Evolutionary conservation across 1,140 invertebrate genomes (phyloP).

Genomic region (Ganaspis sp.): DNA sequence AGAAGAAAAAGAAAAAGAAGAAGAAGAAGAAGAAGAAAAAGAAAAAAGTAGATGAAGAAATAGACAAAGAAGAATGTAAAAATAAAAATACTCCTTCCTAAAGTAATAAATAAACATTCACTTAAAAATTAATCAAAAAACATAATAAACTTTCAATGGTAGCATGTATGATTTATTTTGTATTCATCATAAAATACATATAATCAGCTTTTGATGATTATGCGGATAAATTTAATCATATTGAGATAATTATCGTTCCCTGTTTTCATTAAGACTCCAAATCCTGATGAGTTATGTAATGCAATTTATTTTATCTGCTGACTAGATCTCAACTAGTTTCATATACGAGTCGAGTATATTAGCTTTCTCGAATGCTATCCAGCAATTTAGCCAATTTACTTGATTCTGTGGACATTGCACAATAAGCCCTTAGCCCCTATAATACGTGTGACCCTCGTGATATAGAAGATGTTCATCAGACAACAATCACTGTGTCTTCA

Average conservation of each 20-base stretch:
- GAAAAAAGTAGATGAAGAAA: too few species aligned
- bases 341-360: not conserved
- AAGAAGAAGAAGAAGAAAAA: too few species aligned
- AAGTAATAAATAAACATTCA: too few species aligned
- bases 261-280: not conserved
- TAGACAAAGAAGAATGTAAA: too few species aligned
- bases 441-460: not conserved
- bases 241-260: not conserved
- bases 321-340: not conserved
- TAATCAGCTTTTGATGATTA: not conserved
- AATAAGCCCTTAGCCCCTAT: constrained; percentile 48
- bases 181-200: too few species aligned
- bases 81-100: too few species aligned
- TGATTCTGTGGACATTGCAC: constrained; percentile 53
- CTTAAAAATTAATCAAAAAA: too few species aligned
- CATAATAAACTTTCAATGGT: too few species aligned
- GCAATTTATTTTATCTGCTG: not conserved
- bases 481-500: too few species aligned
- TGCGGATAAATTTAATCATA: not conserved
- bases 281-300: not conserved
- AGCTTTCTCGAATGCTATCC: constrained; percentile 53
- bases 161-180: too few species aligned
- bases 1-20: too few species aligned
- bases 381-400: constrained; percentile 66
- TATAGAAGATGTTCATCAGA: too few species aligned